A percentile compares a stretch with the other conserved stretches of the same genome.
These are phyloP conservation scores for Oncopeltus fasciatus DNA, from an alignment of 1,140 invertebrate genomes.

Conservation along the genomic window DNA sequence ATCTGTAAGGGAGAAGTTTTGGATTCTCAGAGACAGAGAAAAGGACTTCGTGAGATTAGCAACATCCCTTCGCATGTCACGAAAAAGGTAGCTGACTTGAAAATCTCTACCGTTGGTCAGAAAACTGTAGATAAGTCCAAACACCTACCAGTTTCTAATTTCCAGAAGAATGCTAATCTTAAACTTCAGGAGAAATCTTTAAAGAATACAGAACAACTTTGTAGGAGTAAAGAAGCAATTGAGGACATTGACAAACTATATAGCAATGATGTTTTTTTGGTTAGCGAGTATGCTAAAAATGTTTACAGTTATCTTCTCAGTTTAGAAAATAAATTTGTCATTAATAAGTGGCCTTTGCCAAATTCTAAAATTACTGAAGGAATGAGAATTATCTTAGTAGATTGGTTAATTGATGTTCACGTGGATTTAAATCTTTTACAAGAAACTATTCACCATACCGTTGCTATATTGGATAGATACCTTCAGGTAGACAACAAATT, in stretches of 20 bases:
- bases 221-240: not conserved
- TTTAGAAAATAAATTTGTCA: not conserved
- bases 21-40: not conserved
- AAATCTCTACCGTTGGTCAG: not conserved
- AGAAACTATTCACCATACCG: conserved; percentile 9
- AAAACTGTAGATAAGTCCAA: too few relatives aligned
- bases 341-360: not conserved
- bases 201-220: not conserved
- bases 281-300: conserved; percentile 3
- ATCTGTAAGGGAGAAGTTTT: too few relatives aligned
- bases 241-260: conserved; percentile 7
- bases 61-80: not conserved
- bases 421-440: not conserved
- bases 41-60: not conserved
- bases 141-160: not conserved
- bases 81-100: not conserved
- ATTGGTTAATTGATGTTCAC: conserved; percentile 7
- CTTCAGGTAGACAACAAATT: not conserved
- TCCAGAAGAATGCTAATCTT: not conserved
- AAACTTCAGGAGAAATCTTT: not conserved
- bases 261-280: not conserved
- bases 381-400: conserved; percentile 1
- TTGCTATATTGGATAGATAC: conserved; percentile 7
- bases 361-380: not conserved
- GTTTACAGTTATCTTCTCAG: conserved; percentile 3